A percentile compares a stretch with the other conserved stretches of the same genome.
phyloP scores from a whole-genome alignment of 2,797 vertebrate species.

The Syngnathus acus region DNA sequence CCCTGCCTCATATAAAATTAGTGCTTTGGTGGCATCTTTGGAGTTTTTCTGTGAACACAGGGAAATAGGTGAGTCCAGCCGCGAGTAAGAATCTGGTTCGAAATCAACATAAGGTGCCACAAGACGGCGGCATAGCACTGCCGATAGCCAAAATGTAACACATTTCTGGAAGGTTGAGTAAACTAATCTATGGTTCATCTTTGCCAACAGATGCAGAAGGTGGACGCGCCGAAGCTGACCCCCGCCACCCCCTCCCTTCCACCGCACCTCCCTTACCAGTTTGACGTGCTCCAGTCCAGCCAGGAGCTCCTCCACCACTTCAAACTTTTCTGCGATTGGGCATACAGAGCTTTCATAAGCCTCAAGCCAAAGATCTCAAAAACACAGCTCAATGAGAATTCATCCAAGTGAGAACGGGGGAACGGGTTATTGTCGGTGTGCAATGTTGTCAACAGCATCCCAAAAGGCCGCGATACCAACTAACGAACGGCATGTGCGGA shows the following conservation, averaged over 20 bases:
- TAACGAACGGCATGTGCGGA: constrained; percentile 30
- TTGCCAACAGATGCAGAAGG: constrained; percentile 59
- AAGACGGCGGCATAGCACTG: neutral
- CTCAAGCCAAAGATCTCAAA: constrained; percentile 64
- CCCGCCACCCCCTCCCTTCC: constrained; percentile 65
- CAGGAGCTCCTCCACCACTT: constrained; percentile 75
- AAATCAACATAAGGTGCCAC: neutral
- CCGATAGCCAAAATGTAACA: neutral
- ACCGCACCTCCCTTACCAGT: constrained; percentile 62
- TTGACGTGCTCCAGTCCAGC: constrained; percentile 73
- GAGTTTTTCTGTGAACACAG: no score
- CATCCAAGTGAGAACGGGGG: constrained; percentile 22
- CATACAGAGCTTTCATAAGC: constrained; percentile 69
- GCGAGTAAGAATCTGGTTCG: neutral
- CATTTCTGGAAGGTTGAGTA: neutral
- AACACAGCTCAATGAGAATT: constrained; percentile 44
- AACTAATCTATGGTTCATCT: constrained; percentile 3
- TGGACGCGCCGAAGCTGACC: constrained; percentile 58
- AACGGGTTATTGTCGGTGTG: constrained; percentile 36
- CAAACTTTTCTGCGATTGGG: constrained; percentile 76
- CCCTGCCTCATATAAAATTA: neutral
- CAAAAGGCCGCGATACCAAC: constrained; percentile 38
- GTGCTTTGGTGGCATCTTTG: no score
- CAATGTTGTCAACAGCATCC: constrained; percentile 52
- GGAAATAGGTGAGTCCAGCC: no score